phyloP scores from a whole-genome alignment of 1,140 invertebrate species.

The Coenobita brevimanus region DNA sequence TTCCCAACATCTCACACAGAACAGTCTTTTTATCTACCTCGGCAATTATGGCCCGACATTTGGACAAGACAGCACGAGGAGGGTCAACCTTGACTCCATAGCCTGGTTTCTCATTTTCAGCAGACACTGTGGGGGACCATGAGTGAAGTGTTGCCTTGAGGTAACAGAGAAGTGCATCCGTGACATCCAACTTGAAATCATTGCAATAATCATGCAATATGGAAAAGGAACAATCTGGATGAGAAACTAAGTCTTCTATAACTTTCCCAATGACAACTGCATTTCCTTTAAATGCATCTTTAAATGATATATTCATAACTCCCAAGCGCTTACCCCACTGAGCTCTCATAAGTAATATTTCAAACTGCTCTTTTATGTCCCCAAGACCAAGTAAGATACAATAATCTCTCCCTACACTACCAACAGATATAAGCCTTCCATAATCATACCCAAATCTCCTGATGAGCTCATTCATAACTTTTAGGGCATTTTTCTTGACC shows the following conservation, averaged over 20 bases:
- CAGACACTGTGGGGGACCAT: slow-evolving; percentile 45
- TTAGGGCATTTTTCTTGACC: slow-evolving; percentile 48
- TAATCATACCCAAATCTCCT: slow-evolving; percentile 68
- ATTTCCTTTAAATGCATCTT: slow-evolving; percentile 60
- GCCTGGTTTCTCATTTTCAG: neutral
- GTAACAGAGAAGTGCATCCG: slow-evolving; percentile 56
- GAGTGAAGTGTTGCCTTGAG: slow-evolving; percentile 39
- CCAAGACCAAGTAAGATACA: slow-evolving; percentile 49
- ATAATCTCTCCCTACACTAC: slow-evolving; percentile 53
- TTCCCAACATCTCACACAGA: slow-evolving; percentile 29
- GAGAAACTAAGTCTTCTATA: slow-evolving; percentile 36
- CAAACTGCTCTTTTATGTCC: slow-evolving; percentile 58
- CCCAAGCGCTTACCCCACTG: slow-evolving; percentile 61
- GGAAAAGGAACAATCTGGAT: slow-evolving; percentile 52
- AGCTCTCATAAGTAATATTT: slow-evolving; percentile 50
- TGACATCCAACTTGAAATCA: slow-evolving; percentile 54
- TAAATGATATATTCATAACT: slow-evolving; percentile 62
- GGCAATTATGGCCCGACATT: slow-evolving; percentile 47
- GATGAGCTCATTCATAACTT: slow-evolving; percentile 61
- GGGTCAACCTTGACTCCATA: slow-evolving; percentile 35
- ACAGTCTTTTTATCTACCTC: slow-evolving; percentile 42
- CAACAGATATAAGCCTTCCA: slow-evolving; percentile 40
- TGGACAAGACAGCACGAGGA: slow-evolving; percentile 38
- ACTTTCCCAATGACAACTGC: slow-evolving; percentile 42
- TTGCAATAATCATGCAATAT: slow-evolving; percentile 60